A percentile compares a stretch with the other conserved stretches of the same genome.
Conservation (phyloP, 2,888 invertebrate genomes). For the Drosophila neotestacea region DNA sequence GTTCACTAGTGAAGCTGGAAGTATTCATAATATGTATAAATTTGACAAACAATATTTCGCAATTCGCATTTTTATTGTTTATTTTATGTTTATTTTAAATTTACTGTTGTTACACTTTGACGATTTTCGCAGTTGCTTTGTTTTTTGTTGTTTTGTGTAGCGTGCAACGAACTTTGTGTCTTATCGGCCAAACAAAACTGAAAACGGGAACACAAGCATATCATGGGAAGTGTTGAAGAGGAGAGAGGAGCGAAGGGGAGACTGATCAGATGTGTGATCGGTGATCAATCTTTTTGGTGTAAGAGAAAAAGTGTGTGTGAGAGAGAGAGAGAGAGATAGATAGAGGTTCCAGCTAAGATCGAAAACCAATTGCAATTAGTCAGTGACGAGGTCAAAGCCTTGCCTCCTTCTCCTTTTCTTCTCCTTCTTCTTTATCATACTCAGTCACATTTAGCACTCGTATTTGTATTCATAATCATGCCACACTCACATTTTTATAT, state of each 20-base stretch:
- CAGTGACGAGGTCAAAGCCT: slow-evolving; percentile 61
- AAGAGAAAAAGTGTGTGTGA: background rate
- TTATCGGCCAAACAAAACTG: slow-evolving; percentile 58
- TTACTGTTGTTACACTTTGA: slow-evolving; percentile 42
- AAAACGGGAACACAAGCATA: slow-evolving; percentile 10
- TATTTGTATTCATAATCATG: slow-evolving; percentile 46
- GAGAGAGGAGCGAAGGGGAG: background rate
- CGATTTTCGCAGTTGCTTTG: slow-evolving; percentile 53
- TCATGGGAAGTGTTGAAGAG: background rate
- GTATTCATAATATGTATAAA: slow-evolving; percentile 13
- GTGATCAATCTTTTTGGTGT: slow-evolving; percentile 13
- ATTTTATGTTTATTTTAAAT: slow-evolving; percentile 44
- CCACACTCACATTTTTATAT: slow-evolving; percentile 1
- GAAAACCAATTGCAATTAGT: slow-evolving; percentile 37
- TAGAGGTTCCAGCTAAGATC: background rate
- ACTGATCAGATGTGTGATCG: slow-evolving; percentile 21
- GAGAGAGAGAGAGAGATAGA: background rate
- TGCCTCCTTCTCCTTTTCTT: background rate
- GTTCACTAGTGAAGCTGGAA: background rate
- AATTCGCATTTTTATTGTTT: slow-evolving; percentile 32
- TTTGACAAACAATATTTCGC: slow-evolving; percentile 53
- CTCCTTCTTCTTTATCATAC: slow-evolving; percentile 4
- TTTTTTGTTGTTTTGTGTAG: slow-evolving; percentile 12
- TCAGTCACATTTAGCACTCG: slow-evolving; percentile 30
- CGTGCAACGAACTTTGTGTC: slow-evolving; percentile 57